These are phyloP conservation scores for Aldabrachelys gigantea DNA, from an alignment of 2,113 vertebrate species.

Conservation along the genomic window DNA sequence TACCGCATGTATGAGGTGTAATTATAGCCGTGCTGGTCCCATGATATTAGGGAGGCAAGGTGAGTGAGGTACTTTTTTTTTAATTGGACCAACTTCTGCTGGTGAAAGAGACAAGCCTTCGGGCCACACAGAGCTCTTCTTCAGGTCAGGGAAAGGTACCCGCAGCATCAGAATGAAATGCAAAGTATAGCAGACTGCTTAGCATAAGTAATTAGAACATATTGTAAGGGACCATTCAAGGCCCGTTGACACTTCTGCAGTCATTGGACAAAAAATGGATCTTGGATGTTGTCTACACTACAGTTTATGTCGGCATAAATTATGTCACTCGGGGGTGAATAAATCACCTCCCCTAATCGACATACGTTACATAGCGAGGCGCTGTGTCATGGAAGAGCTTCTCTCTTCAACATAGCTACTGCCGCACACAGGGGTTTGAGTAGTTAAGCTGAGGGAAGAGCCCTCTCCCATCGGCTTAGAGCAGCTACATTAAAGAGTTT, in stretches of 20 bases:
- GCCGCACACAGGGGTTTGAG: no score
- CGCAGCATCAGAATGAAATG: background rate
- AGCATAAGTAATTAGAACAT: background rate
- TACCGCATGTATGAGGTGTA: background rate
- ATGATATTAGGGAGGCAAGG: background rate
- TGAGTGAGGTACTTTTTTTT: background rate
- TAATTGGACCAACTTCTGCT: background rate
- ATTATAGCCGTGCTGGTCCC: background rate
- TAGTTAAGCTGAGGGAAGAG: no score
- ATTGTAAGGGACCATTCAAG: background rate
- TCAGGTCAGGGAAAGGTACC: no score
- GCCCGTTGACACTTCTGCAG: background rate
- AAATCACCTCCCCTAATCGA: no score
- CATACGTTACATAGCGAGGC: no score
- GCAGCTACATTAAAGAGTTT: no score
- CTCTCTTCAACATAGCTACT: no score
- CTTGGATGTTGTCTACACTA: background rate
- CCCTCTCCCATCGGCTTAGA: no score
- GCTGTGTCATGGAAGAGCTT: no score
- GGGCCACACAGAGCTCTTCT: background rate
- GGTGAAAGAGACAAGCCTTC: background rate
- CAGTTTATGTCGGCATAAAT: no score
- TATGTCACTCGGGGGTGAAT: no score
- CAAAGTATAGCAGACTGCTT: background rate
- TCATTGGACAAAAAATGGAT: background rate